Evolutionary conservation across 2,113 vertebrate species (phyloP), one percentile per base, ranked within the genome.

Genomic region (Helogale parvula): DNA sequence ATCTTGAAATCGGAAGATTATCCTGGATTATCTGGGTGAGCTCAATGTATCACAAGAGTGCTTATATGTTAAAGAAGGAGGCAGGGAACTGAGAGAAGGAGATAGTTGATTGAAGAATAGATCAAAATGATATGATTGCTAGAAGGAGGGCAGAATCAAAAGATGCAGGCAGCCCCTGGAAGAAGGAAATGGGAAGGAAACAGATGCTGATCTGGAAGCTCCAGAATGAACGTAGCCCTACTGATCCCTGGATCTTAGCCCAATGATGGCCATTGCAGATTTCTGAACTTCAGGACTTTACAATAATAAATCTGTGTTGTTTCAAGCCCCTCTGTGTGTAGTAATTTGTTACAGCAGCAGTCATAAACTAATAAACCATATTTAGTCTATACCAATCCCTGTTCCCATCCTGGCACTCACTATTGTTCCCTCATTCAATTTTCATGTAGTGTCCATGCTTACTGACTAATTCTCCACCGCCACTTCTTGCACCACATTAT

Each of bases 391-490:
- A 38, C 16, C 6, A 38, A 23, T 17, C 4, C 15, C 54, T 45
- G 2, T 16, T 50, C 29, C 17, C 4, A 71, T 13, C 19, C 12
- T 35, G 47, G 25, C 14, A 41, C 5, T 38, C 19, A 17, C 4
- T 21, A 14, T 21, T 57, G 74, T 52, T 33, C 80, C 16, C 60
- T 80, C 17, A 13, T 1, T 69, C 29, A 71, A 3, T 76, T 27
- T 60, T 47, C 38, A 5, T 11, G 31, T 38, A 89, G 33, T 19
- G 35, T 16, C 69, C 35, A n/a, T 13, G 29, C 14, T 54, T 15
- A 8, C 35, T n/a, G 23, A n/a, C 1, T 63, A 7, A 1, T 10
- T 7, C 14, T 27, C 52, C 2, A 13, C 9, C 4, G 1, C 2
- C 38, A 21, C n/a, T 54, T 60, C 27, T 50, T 45, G 9, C 8